Evolutionary conservation across 2,113 vertebrate species (phyloP).

Genomic region (Cheirogaleus medius): DNA sequence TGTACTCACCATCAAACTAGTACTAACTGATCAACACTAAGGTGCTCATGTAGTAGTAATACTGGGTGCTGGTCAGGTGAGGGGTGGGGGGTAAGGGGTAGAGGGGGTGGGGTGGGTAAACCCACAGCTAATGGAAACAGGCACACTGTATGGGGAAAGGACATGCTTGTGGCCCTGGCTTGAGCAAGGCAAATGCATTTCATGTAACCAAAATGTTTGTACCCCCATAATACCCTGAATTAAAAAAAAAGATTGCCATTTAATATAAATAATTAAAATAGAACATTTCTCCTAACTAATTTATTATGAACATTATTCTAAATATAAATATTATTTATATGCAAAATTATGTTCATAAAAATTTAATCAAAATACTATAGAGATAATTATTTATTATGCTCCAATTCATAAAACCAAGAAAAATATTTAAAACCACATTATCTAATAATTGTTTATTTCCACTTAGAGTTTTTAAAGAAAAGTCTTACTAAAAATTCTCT

Average conservation of each 20-base stretch:
- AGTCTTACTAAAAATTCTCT: background rate
- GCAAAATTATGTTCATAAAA: background rate
- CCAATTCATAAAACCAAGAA: background rate
- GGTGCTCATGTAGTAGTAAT: no score
- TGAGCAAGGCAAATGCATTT: no score
- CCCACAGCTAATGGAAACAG: no score
- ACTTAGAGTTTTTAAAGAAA: background rate
- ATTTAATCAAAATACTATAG: background rate
- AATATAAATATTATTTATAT: background rate
- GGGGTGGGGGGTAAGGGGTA: no score
- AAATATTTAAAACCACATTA: background rate
- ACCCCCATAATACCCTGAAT: no score
- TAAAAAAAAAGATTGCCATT: background rate
- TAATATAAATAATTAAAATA: background rate
- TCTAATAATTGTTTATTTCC: background rate
- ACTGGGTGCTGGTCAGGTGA: no score
- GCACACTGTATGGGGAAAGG: no score
- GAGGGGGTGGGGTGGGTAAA: no score
- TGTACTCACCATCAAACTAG: no score
- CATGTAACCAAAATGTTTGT: no score
- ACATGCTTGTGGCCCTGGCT: no score
- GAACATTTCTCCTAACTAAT: background rate
- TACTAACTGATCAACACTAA: no score
- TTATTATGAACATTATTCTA: background rate
- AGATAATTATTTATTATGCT: background rate